Evolutionary conservation across 2,113 vertebrate species (phyloP).

Genomic region (Psophia crepitans): DNA sequence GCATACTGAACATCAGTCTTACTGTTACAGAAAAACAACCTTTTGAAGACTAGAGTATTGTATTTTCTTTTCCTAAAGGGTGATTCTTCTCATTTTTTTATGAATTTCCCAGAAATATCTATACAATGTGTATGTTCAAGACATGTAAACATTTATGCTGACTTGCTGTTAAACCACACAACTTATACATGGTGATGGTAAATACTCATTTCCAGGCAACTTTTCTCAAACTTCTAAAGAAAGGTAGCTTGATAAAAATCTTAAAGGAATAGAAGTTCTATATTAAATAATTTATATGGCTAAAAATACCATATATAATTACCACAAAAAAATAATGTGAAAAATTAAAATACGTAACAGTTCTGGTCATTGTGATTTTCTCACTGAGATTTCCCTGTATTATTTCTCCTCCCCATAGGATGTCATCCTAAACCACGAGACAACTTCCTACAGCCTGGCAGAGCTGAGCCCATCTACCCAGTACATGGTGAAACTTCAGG

Average conservation of each 20-base stretch:
- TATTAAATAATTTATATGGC: neutral
- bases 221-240: neutral
- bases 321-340: neutral
- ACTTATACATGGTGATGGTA: neutral
- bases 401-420: conserved; percentile 74
- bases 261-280: neutral
- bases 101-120: neutral
- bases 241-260: neutral
- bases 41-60: neutral
- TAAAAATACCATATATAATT: neutral
- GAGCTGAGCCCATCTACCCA: conserved; percentile 86
- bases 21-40: neutral
- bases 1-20: neutral
- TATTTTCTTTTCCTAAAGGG: neutral
- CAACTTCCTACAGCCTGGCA: conserved; percentile 86
- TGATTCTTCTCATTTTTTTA: neutral
- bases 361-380: neutral
- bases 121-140: neutral
- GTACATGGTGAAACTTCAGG: conserved; percentile 86
- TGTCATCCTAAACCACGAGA: conserved; percentile 83
- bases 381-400: neutral
- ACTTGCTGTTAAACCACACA: neutral
- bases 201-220: neutral
- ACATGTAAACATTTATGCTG: neutral
- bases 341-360: neutral